A percentile compares a stretch with the other conserved stretches of the same genome.
phyloP scores from a whole-genome alignment of 2,113 vertebrate species.

The Melanerpes aurifrons region DNA sequence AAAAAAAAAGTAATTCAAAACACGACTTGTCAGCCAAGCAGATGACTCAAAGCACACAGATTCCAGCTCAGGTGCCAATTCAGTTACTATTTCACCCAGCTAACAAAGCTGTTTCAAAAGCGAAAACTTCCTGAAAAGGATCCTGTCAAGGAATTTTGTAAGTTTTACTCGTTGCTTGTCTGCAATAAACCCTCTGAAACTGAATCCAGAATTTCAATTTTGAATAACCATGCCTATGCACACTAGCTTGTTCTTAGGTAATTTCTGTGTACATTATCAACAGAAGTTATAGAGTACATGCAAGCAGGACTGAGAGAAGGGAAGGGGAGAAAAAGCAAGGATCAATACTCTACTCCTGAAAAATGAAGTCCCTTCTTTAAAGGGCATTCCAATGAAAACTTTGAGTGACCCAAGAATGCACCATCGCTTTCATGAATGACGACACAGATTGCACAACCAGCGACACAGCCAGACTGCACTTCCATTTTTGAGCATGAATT shows the following conservation, averaged over 20 bases:
- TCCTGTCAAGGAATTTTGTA: not conserved
- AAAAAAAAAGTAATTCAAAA: not conserved
- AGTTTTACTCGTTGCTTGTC: not conserved
- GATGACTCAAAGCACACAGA: constrained; percentile 13
- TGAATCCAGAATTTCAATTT: not conserved
- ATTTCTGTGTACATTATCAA: not conserved
- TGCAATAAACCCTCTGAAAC: not conserved
- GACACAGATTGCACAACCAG: constrained; percentile 22
- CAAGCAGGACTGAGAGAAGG: rapidly evolving
- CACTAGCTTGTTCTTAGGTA: not conserved
- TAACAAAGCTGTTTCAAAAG: constrained; percentile 10
- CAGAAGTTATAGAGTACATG: rapidly evolving
- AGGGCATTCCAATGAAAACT: not conserved
- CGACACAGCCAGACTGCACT: not conserved
- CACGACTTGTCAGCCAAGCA: not conserved
- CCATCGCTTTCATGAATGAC: not conserved
- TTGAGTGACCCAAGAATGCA: constrained; percentile 15
- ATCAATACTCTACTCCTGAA: not conserved
- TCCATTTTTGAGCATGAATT: constrained; percentile 65
- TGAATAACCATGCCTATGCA: not conserved
- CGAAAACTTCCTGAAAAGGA: constrained; percentile 48
- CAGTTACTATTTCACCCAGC: constrained; percentile 4
- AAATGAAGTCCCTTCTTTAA: not conserved
- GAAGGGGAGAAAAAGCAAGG: not conserved
- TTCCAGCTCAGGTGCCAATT: constrained; percentile 38